Evolutionary conservation across 1,140 invertebrate genomes (phyloP), one percentile per base, ranked within the genome.

Genomic region (Aradophagus sp.): DNA sequence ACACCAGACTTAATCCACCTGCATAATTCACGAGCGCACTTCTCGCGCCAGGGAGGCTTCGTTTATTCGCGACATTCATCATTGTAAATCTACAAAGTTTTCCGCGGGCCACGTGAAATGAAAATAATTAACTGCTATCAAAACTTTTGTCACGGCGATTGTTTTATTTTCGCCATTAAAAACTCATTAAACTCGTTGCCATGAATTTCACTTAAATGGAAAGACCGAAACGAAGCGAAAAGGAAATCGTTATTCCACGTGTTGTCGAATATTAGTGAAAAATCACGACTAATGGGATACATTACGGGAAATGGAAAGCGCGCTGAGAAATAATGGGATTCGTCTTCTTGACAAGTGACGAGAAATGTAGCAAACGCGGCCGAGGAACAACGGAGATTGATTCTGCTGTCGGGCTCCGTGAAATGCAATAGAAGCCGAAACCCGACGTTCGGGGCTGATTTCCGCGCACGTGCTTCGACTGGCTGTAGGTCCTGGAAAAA

Each of bases 371-470:
- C 63, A 44, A 71, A 61, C 44, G 45, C 62, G 42, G 41, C 14
- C 26, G 38, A 59, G 47, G 32, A 73, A 70, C 70, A 52, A 53
- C 70, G 63, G 67, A 77, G 70, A 75, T 75, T 75, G 75, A 66
- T 68, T 77, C 55, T 65, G 58, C 41, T 48, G 55, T 44, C 44
- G 41, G 45, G 67, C 67, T 50, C 38, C 61, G 34, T 65, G 72
- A 69, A 77, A 77, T 77, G 75, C 73, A 73, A 71, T 77, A 73
- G 66, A 68, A 58, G 70, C 73, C 61, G 56, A 67, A 63, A 47
- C 31, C 34, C 44, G 55, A 59, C 59, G 68, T 61, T 59, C 48
- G 58, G 38, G 47, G 68, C 62, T 68, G 69, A 65, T 73, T 74
- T 71, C 67, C 61, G 53, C 44, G 65, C 58, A 58, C 70, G 70